These are phyloP conservation scores for Dorcus hopei DNA, from an alignment of 2,888 invertebrate genomes.

Conservation along the genomic window DNA sequence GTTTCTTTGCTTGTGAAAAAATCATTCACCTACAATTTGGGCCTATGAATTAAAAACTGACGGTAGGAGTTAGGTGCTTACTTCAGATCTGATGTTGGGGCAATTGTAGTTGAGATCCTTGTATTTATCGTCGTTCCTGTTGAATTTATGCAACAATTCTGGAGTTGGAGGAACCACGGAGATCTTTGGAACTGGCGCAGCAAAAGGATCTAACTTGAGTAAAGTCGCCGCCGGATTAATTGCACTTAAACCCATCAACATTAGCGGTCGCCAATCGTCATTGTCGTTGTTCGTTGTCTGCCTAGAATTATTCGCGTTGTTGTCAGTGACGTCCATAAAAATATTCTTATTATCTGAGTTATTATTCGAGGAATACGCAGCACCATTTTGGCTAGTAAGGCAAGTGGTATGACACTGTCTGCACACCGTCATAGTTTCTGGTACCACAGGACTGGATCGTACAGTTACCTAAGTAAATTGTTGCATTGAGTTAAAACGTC, in stretches of 20 bases:
- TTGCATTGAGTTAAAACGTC: not conserved
- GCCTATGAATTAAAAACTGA: not conserved
- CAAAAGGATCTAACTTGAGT: conserved; percentile 57
- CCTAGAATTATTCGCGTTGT: conserved; percentile 12
- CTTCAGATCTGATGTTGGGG: not conserved
- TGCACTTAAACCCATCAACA: conserved; percentile 66
- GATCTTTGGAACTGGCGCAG: conserved; percentile 61
- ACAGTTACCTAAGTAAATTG: conserved; percentile 64
- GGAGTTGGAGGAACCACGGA: conserved; percentile 75
- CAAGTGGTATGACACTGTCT: conserved; percentile 78
- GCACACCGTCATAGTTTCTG: conserved; percentile 71
- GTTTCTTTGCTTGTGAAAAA: conserved; percentile 44
- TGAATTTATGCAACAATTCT: conserved; percentile 43
- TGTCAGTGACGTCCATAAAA: conserved; percentile 8
- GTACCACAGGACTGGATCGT: conserved; percentile 69
- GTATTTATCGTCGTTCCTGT: conserved; percentile 6
- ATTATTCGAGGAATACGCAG: conserved; percentile 13
- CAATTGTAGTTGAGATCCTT: conserved; percentile 16
- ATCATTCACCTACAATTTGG: conserved; percentile 6
- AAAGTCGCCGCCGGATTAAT: conserved; percentile 61
- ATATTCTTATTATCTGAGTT: conserved; percentile 17
- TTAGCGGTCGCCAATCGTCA: conserved; percentile 64
- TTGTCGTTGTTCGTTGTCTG: conserved; percentile 15
- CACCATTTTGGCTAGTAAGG: conserved; percentile 55
- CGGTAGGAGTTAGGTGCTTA: not conserved